Percentiles rank a stretch among this genome's conserved stretches.
Conservation (phyloP, 2,888 invertebrate genomes). For the Melieria omissa region DNA sequence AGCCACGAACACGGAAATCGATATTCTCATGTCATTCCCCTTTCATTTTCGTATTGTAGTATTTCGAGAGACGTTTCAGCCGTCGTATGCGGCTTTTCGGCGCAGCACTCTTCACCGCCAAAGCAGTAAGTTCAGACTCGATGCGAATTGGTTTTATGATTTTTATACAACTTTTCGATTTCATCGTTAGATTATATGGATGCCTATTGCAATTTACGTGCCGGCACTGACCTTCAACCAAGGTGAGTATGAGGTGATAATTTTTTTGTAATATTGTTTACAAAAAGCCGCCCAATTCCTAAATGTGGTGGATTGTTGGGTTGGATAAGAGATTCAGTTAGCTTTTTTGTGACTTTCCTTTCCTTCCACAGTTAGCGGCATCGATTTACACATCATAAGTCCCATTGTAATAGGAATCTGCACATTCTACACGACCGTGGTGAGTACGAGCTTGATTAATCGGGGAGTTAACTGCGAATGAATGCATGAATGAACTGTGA, state of each 20-base stretch:
- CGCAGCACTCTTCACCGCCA: conserved; percentile 75
- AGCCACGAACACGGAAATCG: background rate
- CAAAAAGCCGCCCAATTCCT: background rate
- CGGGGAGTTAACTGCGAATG: background rate
- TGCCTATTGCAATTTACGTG: conserved; percentile 73
- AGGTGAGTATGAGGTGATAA: conserved; percentile 70
- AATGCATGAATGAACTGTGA: background rate
- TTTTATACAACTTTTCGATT: background rate
- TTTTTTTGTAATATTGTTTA: background rate
- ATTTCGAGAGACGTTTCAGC: conserved; percentile 78
- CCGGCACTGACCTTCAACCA: conserved; percentile 82
- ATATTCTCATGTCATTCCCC: background rate
- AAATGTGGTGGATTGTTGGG: background rate
- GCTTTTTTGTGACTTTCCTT: background rate
- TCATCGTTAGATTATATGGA: conserved; percentile 55
- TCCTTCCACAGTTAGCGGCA: conserved; percentile 68
- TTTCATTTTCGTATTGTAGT: conserved; percentile 66
- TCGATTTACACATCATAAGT: conserved; percentile 82
- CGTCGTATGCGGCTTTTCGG: conserved; percentile 77
- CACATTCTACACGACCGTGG: conserved; percentile 92
- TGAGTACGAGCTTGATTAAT: conserved; percentile 67
- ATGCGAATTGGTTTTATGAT: background rate
- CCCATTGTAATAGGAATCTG: conserved; percentile 80
- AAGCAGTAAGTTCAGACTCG: conserved; percentile 71
- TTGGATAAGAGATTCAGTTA: background rate